Evolutionary conservation across 2,113 vertebrate genomes (phyloP).

Genomic region (Microcebus jonahi): DNA sequence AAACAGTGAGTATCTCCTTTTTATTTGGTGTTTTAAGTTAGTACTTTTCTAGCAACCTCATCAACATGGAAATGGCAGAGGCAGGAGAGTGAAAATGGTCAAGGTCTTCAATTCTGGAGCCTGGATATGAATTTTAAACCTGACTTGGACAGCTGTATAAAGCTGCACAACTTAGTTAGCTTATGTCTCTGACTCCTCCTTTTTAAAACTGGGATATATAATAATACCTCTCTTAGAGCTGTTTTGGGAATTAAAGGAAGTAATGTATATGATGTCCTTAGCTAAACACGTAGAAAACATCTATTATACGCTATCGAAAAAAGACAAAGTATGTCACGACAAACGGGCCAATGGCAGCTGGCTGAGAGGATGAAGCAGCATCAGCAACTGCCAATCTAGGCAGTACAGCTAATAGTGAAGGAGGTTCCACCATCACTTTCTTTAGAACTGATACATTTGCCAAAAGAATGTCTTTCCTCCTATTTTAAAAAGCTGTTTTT

Average conservation of each 20-base stretch:
- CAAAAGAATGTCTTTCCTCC: background rate
- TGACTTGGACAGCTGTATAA: background rate
- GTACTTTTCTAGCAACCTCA: background rate
- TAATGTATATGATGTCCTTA: background rate
- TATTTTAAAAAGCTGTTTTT: slow-evolving; percentile 8
- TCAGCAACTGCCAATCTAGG: background rate
- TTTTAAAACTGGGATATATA: background rate
- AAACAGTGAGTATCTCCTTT: background rate
- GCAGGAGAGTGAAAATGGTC: background rate
- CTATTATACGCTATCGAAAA: background rate
- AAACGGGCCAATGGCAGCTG: background rate
- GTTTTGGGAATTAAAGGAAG: background rate
- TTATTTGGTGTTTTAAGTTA: background rate
- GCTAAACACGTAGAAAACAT: background rate
- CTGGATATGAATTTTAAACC: background rate
- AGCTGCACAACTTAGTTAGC: background rate
- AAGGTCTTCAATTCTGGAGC: background rate
- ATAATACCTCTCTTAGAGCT: background rate
- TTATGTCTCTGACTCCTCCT: background rate
- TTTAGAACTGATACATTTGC: background rate
- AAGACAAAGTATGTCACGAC: background rate
- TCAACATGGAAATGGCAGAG: background rate
- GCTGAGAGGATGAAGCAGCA: background rate
- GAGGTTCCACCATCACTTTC: background rate
- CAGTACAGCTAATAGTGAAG: background rate